These are phyloP conservation scores for Archips xylosteana DNA, from an alignment of 2,888 invertebrate genomes.

Conservation along the genomic window DNA sequence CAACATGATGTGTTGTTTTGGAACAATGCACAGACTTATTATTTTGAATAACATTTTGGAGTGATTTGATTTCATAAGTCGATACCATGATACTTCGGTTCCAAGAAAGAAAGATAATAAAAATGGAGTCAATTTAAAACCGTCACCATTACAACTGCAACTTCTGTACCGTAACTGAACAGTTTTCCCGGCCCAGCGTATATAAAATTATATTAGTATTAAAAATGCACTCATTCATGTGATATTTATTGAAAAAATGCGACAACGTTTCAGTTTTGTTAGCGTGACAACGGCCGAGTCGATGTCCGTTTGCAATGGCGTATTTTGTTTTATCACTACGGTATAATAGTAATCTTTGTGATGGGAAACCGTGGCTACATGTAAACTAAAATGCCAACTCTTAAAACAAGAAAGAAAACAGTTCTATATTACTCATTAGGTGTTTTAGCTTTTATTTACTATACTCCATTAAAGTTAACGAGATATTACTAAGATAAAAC, in stretches of 20 bases:
- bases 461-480: too few species aligned
- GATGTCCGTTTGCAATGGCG: constrained; percentile 1
- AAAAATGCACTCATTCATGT: constrained; percentile 78
- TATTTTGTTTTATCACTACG: neutral
- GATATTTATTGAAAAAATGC: constrained; percentile 67
- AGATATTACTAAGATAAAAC: too few species aligned
- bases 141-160: neutral
- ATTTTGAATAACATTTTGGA: too few species aligned
- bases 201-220: constrained; percentile 57
- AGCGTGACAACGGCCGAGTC: neutral
- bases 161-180: neutral
- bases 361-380: neutral
- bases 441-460: too few species aligned
- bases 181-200: constrained; percentile 27
- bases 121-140: neutral
- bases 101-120: too few species aligned
- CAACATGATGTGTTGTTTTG: too few species aligned
- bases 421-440: too few species aligned
- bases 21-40: too few species aligned
- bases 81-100: too few species aligned
- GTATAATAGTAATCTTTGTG: constrained; percentile 2
- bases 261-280: constrained; percentile 55
- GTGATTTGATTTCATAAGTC: too few species aligned
- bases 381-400: neutral
- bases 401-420: too few species aligned